These are phyloP conservation scores for Xiphophorus hellerii DNA, from an alignment of 2,113 vertebrate species.

Conservation along the genomic window DNA sequence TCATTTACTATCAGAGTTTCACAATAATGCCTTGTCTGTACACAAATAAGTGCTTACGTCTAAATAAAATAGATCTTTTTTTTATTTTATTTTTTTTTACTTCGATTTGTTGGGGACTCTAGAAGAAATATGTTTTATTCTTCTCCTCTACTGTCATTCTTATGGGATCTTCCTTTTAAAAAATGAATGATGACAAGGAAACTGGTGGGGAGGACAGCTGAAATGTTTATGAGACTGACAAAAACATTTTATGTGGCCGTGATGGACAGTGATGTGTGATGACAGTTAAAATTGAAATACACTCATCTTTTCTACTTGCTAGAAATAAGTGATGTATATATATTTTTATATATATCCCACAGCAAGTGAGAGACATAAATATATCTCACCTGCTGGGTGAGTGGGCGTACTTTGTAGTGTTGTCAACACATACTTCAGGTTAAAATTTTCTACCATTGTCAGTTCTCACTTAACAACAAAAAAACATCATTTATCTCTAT, in stretches of 20 bases:
- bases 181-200: slow-evolving; percentile 71
- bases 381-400: slow-evolving; percentile 28
- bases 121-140: slow-evolving; percentile 62
- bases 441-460: slow-evolving; percentile 6
- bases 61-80: slow-evolving; percentile 66
- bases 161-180: slow-evolving; percentile 57
- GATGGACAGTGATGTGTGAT: slow-evolving; percentile 57
- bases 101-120: slow-evolving; percentile 53
- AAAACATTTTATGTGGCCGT: slow-evolving; percentile 59
- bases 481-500: slow-evolving; percentile 7
- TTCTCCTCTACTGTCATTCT: slow-evolving; percentile 64
- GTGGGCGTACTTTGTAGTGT: not conserved
- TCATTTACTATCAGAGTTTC: slow-evolving; percentile 71
- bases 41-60: slow-evolving; percentile 58
- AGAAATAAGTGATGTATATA: slow-evolving; percentile 14
- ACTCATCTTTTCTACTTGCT: slow-evolving; percentile 41
- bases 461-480: slow-evolving; percentile 12
- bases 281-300: slow-evolving; percentile 51
- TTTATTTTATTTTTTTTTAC: slow-evolving; percentile 16
- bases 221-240: slow-evolving; percentile 69
- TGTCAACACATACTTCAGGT: not conserved
- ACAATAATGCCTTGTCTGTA: slow-evolving; percentile 63
- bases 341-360: not conserved
- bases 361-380: slow-evolving; percentile 6
- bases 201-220: slow-evolving; percentile 55